Base-by-base conservation (phyloP, 1,140 invertebrate species). In the Cydia splendana region DNA sequence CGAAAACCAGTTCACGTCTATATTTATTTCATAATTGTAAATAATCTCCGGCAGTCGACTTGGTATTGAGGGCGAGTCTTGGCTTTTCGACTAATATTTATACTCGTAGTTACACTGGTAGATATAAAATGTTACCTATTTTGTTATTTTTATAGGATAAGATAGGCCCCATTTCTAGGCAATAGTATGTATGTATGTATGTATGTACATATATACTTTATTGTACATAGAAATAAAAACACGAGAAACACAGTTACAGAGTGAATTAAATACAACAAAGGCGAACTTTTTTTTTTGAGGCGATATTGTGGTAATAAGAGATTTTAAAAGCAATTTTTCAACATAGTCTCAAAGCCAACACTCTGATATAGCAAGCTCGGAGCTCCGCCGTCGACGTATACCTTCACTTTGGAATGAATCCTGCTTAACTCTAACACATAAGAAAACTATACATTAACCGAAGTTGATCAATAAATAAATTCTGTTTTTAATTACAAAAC, bases 401-500 rank as follows among this genome's bases (percentile, higher is more conserved):
- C 57, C 57, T 84, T 81, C 4, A 90, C 88, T 89, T 89, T 91
- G 91, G 91, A 92, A 92, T 92, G 91, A 92, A 83, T 88, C 88
- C 87, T 84, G 86, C 84, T 84, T 88, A 86, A 81, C 75, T 78
- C 82, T 84, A 86, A 83, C 80, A 82, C 80, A 84, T 80, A 86
- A 74, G 87, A 87, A 83, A 88, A 87, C 85, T 91, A 87, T 87
- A 90, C 88, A 89, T 79, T 84, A 88, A 87, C 81, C 85, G 79
- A 84, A 82, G 84, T 80, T 82, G 79, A 80, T 90, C 85, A 91
- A 92, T 91, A 92, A 92, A 91, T 92, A 92, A 92, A 91, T 89
- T 90, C 88, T 89, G 86, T 81, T 86, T 84, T 83, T 81, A 84
- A 88, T 88, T 89, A 88, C 81, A 90, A 81, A 90, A 90, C 87